Conservation (phyloP, 2,888 invertebrate species). For the Drosophila ustulata region DNA sequence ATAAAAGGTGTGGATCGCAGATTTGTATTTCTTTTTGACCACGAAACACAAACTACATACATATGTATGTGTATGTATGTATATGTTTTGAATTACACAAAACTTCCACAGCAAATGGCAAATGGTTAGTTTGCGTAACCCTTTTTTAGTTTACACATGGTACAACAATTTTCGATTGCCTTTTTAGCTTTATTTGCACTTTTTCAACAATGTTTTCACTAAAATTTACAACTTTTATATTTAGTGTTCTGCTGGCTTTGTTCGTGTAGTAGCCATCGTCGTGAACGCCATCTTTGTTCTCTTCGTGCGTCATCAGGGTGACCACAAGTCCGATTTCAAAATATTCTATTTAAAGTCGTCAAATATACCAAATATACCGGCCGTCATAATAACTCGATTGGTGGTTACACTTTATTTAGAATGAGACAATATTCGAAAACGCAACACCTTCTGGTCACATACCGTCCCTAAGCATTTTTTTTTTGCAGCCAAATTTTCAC, state of each 20-base stretch:
- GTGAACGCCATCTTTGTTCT: conserved; percentile 69
- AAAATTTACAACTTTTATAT: conserved; percentile 51
- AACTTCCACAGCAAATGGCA: conserved; percentile 40
- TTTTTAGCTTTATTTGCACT: conserved; percentile 33
- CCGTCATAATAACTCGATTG: neutral
- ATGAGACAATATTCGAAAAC: neutral
- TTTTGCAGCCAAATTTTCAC: too few species aligned
- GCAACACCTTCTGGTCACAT: too few species aligned
- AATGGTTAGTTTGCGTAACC: conserved; percentile 46
- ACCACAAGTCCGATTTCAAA: conserved; percentile 2
- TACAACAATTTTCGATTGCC: conserved; percentile 20
- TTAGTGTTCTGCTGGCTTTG: conserved; percentile 61
- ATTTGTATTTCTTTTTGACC: conserved; percentile 61
- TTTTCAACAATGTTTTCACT: conserved; percentile 38
- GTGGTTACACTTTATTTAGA: neutral
- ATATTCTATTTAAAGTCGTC: neutral
- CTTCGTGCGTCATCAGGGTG: conserved; percentile 60
- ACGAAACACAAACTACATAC: conserved; percentile 56
- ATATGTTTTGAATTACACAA: conserved; percentile 57
- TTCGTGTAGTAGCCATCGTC: conserved; percentile 56
- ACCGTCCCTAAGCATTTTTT: too few species aligned
- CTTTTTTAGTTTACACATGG: conserved; percentile 57
- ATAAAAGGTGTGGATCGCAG: conserved; percentile 48
- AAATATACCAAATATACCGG: neutral
- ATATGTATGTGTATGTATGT: conserved; percentile 39